These are phyloP conservation scores for Phrixothrix hirtus DNA, from an alignment of 2,888 invertebrate species.

Conservation along the genomic window DNA sequence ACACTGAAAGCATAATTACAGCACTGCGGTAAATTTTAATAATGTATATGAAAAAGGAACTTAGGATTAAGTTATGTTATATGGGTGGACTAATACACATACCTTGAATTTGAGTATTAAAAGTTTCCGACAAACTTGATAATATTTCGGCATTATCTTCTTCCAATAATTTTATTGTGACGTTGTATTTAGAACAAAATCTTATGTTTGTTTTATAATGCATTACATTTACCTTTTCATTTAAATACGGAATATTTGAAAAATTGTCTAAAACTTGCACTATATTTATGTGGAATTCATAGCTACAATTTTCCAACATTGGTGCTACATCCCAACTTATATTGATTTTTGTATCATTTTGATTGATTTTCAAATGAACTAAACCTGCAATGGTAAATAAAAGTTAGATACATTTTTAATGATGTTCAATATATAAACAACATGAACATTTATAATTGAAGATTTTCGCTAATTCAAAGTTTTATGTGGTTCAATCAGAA, in stretches of 20 bases:
- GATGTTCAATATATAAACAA: too few relatives aligned
- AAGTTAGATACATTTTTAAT: too few relatives aligned
- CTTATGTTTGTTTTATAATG: background rate
- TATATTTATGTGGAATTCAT: slow-evolving; percentile 1
- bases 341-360: background rate
- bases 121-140: background rate
- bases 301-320: slow-evolving; percentile 3
- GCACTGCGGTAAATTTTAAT: too few relatives aligned
- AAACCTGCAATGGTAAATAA: background rate
- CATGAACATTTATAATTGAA: too few relatives aligned
- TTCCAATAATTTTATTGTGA: background rate
- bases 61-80: too few relatives aligned
- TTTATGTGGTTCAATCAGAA: too few relatives aligned
- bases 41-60: too few relatives aligned
- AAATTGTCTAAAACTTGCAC: background rate
- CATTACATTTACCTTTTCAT: background rate
- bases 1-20: slow-evolving; percentile 5
- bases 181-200: slow-evolving; percentile 4
- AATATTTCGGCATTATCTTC: background rate
- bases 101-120: slow-evolving; percentile 1
- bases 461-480: too few relatives aligned
- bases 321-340: background rate
- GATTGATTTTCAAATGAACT: background rate
- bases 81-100: too few relatives aligned
- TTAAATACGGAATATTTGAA: background rate